phyloP scores from a whole-genome alignment of 1,140 invertebrate genomes.

The Solenopsis invicta region DNA sequence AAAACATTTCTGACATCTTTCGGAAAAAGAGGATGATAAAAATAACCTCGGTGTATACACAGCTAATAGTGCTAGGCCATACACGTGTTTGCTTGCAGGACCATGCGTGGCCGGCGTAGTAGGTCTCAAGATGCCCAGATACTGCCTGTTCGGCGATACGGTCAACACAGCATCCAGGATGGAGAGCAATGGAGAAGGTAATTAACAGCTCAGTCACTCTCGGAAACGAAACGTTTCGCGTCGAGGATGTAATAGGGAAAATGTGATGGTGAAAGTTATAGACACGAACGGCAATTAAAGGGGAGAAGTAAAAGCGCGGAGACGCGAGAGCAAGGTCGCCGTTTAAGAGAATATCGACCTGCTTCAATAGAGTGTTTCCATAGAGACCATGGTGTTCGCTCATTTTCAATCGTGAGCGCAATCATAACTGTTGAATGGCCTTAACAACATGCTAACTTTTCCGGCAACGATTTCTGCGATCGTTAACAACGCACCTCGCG shows the following conservation, averaged over 20 bases:
- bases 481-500: neutral
- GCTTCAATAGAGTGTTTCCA: conserved; percentile 18
- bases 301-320: conserved; percentile 25
- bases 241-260: conserved; percentile 14
- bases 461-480: neutral
- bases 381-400: conserved; percentile 26
- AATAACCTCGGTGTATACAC: neutral
- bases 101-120: conserved; percentile 97
- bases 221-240: conserved; percentile 9
- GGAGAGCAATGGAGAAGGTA: conserved; percentile 96
- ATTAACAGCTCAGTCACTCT: conserved; percentile 63
- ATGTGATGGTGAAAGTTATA: conserved; percentile 22
- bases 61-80: neutral
- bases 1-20: neutral
- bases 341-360: conserved; percentile 51
- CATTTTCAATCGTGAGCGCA: conserved; percentile 10
- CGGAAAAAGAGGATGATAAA: neutral
- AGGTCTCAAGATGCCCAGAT: conserved; percentile 96
- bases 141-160: conserved; percentile 97
- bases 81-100: conserved; percentile 87
- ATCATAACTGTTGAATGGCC: conserved; percentile 22
- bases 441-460: neutral
- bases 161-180: conserved; percentile 97
- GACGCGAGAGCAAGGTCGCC: conserved; percentile 30
- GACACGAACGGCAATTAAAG: conserved; percentile 41